These are phyloP conservation scores for Hirundichthys speculiger DNA, from an alignment of 2,113 vertebrate species.

Conservation along the genomic window DNA sequence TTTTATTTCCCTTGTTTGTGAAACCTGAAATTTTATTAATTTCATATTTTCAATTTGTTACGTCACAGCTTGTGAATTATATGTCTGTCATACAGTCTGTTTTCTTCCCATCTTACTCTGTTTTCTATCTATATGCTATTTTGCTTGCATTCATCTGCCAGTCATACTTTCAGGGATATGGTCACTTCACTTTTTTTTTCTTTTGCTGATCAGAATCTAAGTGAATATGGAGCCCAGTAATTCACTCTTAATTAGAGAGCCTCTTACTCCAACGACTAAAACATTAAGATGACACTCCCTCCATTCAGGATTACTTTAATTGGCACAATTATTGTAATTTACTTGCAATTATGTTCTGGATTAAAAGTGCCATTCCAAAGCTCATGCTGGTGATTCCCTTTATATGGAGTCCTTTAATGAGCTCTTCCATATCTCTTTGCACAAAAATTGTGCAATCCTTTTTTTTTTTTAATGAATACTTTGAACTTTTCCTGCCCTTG, in stretches of 20 bases:
- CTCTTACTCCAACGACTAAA: conserved; percentile 91
- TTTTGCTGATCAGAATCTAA: conserved; percentile 89
- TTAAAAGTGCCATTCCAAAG: conserved; percentile 93
- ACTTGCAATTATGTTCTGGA: conserved; percentile 93
- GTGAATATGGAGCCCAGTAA: conserved; percentile 90
- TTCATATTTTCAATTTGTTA: conserved; percentile 18
- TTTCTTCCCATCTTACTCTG: too few relatives aligned
- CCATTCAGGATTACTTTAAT: conserved; percentile 99
- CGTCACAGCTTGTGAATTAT: too few relatives aligned
- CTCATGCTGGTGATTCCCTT: conserved; percentile 84
- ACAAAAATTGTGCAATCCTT: conserved; percentile 36
- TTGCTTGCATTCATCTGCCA: too few relatives aligned
- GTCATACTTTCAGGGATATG: conserved; percentile 77
- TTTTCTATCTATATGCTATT: too few relatives aligned
- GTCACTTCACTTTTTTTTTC: conserved; percentile 80
- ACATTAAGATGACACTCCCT: conserved; percentile 98
- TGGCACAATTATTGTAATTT: conserved; percentile 99
- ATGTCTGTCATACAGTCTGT: too few relatives aligned
- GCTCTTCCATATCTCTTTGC: conserved; percentile 68
- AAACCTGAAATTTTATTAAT: background rate
- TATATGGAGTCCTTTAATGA: conserved; percentile 80
- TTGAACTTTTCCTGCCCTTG: conserved; percentile 69
- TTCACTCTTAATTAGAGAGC: conserved; percentile 94
- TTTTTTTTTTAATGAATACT: conserved; percentile 65
- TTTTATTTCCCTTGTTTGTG: conserved; percentile 15